Percentiles rank a stretch among this genome's conserved stretches.
Conservation (phyloP, 2,888 invertebrate genomes). For the Drosophila paranaensis region DNA sequence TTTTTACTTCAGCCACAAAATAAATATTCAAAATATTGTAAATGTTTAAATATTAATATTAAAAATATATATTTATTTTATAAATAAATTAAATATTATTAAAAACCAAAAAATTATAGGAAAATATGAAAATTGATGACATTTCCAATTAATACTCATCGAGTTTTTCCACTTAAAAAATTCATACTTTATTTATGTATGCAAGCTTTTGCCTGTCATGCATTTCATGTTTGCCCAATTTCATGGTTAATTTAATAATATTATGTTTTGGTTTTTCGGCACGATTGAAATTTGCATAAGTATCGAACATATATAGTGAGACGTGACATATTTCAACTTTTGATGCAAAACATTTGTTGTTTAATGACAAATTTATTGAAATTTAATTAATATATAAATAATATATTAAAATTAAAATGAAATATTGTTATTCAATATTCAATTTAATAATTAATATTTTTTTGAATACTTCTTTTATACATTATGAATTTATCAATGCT, state of each 20-base stretch:
- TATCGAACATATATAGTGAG: background rate
- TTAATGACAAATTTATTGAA: background rate
- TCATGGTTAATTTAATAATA: background rate
- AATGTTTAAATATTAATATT: too few species aligned
- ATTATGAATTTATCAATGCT: too few species aligned
- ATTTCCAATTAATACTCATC: background rate
- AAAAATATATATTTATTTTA: too few species aligned
- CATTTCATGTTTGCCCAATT: background rate
- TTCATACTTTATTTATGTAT: background rate
- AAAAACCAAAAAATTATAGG: background rate
- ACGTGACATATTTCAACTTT: background rate
- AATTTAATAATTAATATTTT: too few species aligned
- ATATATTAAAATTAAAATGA: too few species aligned
- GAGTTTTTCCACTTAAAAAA: too few species aligned
- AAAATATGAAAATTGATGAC: background rate
- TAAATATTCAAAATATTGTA: too few species aligned
- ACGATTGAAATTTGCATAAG: background rate
- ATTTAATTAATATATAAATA: background rate
- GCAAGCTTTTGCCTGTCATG: background rate
- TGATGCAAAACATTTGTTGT: background rate
- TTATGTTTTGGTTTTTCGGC: constrained; percentile 1
- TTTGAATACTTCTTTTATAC: too few species aligned
- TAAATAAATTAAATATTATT: too few species aligned
- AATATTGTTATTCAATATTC: too few species aligned
- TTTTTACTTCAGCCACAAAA: too few species aligned